Conservation (phyloP, 2,797 vertebrate genomes). For the Muscicapa striata region DNA sequence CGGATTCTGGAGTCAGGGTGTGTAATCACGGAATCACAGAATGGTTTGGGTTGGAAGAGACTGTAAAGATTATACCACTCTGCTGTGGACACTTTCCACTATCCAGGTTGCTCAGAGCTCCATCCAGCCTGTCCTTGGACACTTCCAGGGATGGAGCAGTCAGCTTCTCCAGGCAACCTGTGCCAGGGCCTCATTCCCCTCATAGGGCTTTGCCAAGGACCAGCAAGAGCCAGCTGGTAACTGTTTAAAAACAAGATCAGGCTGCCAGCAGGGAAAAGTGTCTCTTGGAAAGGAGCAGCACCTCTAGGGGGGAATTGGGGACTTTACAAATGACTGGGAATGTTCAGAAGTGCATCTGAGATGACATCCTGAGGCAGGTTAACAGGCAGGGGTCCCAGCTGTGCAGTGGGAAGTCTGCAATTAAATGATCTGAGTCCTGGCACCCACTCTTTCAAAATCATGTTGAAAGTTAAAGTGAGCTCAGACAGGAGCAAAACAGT, state of each 20-base stretch:
- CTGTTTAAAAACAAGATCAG: not conserved
- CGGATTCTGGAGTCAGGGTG: not conserved
- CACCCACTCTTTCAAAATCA: not conserved
- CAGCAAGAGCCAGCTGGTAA: not conserved
- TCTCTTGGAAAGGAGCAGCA: not conserved
- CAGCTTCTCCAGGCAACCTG: rapidly evolving
- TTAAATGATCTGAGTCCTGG: not conserved
- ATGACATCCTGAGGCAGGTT: not conserved
- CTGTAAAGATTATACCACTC: not conserved
- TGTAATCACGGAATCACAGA: not conserved
- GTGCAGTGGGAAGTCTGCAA: not conserved
- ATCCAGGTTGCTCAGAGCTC: not conserved
- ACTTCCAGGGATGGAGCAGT: not conserved
- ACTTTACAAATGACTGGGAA: not conserved
- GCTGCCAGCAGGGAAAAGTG: not conserved
- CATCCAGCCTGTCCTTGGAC: not conserved
- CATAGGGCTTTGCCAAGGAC: not conserved
- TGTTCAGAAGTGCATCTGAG: not conserved
- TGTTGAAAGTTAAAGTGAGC: not conserved
- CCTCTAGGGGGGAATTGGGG: not conserved
- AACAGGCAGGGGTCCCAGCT: not conserved
- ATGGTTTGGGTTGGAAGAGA: not conserved
- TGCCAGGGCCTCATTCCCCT: not conserved
- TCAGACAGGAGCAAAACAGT: not conserved
- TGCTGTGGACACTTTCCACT: not conserved